phyloP scores from a whole-genome alignment of 2,888 invertebrate species.

The Eupelmus urozonus region DNA sequence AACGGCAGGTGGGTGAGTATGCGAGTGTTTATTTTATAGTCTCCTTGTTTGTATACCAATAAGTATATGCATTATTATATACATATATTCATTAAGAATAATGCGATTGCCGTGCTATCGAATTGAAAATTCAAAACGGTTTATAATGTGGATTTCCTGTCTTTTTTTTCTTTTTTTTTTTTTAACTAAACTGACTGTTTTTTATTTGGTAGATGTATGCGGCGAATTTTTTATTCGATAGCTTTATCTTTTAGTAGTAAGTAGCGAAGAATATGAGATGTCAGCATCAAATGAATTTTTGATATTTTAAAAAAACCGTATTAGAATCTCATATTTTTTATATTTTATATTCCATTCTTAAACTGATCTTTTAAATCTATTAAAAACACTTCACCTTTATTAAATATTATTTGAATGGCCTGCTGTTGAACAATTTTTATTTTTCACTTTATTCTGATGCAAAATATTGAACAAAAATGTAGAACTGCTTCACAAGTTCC shows the following conservation, averaged over 20 bases:
- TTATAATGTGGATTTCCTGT: slow-evolving; percentile 3
- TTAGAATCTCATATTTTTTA: slow-evolving; percentile 44
- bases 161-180: not conserved
- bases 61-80: slow-evolving; percentile 52
- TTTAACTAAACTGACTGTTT: not conserved
- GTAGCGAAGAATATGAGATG: slow-evolving; percentile 50
- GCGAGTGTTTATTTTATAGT: slow-evolving; percentile 58
- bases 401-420: slow-evolving; percentile 34
- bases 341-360: slow-evolving; percentile 43
- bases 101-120: slow-evolving; percentile 44
- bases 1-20: slow-evolving; percentile 59
- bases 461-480: slow-evolving; percentile 7
- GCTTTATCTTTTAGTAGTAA: slow-evolving; percentile 37
- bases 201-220: not conserved
- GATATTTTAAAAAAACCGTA: not conserved
- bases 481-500: slow-evolving; percentile 38
- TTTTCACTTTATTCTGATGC: slow-evolving; percentile 6
- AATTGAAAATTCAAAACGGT: slow-evolving; percentile 30
- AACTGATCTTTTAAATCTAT: slow-evolving; percentile 32
- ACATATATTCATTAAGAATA: slow-evolving; percentile 25
- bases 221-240: slow-evolving; percentile 25
- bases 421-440: slow-evolving; percentile 29
- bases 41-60: slow-evolving; percentile 57
- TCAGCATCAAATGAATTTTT: slow-evolving; percentile 3
- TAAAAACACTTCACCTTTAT: slow-evolving; percentile 20